Percentiles rank a stretch among this genome's conserved stretches.
Conservation (phyloP, 1,140 invertebrate genomes). For the Megathymus violae region DNA sequence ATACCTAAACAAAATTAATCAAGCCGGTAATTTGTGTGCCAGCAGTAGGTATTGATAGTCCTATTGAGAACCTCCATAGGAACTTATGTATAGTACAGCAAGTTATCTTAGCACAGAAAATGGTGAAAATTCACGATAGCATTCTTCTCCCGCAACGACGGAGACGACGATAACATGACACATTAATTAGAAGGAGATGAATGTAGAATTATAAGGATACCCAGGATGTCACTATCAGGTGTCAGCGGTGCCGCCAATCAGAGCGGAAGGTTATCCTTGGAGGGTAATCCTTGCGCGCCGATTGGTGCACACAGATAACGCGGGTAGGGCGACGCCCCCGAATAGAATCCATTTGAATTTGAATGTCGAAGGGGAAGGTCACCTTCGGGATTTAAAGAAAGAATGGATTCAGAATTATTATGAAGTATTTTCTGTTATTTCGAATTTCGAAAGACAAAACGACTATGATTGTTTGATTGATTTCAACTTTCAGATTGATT, state of each 20-base stretch:
- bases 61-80: no score
- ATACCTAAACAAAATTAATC: no score
- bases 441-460: no score
- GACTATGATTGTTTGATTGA: no score
- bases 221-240: conserved; percentile 60
- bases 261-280: conserved; percentile 60
- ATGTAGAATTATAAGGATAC: conserved; percentile 49
- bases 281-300: conserved; percentile 61
- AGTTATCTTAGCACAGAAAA: conserved; percentile 1
- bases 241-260: conserved; percentile 59
- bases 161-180: conserved; percentile 24
- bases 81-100: no score
- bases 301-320: conserved; percentile 76
- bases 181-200: conserved; percentile 48
- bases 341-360: conserved; percentile 53
- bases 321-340: conserved; percentile 59
- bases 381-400: conserved; percentile 15
- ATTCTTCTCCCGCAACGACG: conserved; percentile 15
- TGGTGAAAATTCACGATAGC: neutral
- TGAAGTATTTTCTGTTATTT: no score
- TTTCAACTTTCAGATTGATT: no score
- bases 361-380: conserved; percentile 61
- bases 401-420: neutral
- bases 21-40: no score
- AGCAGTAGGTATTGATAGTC: conserved; percentile 34